These are phyloP conservation scores for Phytoseiulus persimilis DNA, from an alignment of 2,888 invertebrate species.

Conservation along the genomic window DNA sequence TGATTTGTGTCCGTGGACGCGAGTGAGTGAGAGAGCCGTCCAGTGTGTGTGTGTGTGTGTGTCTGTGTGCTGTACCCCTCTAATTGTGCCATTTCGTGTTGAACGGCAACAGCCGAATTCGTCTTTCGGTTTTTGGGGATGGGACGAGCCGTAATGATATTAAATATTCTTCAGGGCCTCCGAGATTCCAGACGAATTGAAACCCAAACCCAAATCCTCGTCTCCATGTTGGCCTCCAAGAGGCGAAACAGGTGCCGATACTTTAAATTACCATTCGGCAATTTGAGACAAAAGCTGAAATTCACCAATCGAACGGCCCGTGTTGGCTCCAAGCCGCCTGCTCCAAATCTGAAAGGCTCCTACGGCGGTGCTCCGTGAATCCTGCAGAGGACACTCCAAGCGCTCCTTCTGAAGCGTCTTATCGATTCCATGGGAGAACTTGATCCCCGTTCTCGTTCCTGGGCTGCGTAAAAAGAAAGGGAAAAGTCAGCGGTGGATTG, in stretches of 20 bases:
- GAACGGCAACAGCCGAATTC: neutral
- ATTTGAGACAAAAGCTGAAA: neutral
- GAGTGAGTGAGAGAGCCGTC: neutral
- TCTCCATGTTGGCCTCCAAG: neutral
- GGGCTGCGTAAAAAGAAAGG: no score
- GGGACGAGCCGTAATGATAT: slow-evolving; percentile 5
- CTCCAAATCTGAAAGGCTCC: no score
- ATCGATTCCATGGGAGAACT: no score
- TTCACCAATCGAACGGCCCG: neutral
- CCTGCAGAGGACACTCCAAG: no score
- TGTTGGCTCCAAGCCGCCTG: no score
- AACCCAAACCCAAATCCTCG: neutral
- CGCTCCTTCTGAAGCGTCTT: no score
- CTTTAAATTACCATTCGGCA: neutral
- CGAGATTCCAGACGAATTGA: neutral
- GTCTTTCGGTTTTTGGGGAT: neutral
- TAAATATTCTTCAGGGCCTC: neutral
- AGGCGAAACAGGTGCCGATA: neutral
- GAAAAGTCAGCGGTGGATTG: no score
- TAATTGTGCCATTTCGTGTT: neutral
- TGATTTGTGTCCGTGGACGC: neutral
- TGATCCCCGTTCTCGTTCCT: no score
- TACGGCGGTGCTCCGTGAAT: no score
- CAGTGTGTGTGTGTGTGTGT: neutral
- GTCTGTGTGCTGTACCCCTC: neutral